A percentile compares a stretch with the other conserved stretches of the same genome.
These are phyloP conservation scores for Tadarida brasiliensis DNA, from an alignment of 2,797 vertebrate genomes.

Conservation along the genomic window DNA sequence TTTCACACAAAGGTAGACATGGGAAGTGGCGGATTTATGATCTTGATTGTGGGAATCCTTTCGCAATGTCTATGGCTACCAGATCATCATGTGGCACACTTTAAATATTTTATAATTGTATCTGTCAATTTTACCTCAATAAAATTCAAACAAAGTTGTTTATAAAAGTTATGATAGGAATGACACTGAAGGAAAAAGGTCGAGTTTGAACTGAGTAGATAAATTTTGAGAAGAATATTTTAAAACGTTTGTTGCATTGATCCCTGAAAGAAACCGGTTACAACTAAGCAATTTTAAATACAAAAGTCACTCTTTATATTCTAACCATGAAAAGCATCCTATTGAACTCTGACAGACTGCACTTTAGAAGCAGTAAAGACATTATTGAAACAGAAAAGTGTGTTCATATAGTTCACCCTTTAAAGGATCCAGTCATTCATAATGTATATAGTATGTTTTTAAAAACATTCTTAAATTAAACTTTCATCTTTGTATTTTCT, in stretches of 20 bases:
- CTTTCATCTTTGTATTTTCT: conserved; percentile 40
- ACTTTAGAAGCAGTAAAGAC: background rate
- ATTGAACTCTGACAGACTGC: background rate
- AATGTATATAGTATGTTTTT: conserved; percentile 17
- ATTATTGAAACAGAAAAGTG: conserved; percentile 52
- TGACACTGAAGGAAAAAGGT: background rate
- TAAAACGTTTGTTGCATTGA: background rate
- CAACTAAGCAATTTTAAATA: background rate
- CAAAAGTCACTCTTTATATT: background rate
- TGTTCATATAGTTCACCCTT: background rate
- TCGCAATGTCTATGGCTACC: background rate
- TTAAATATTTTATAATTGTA: background rate
- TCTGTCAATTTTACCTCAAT: background rate
- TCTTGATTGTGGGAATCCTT: background rate
- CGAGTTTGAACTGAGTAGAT: background rate
- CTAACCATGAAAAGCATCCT: background rate
- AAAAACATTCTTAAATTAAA: conserved; percentile 55
- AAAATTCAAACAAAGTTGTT: background rate
- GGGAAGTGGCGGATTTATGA: background rate
- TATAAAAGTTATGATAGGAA: background rate
- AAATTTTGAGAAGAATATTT: background rate
- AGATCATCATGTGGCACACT: background rate
- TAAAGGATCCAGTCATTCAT: background rate
- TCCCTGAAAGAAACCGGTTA: background rate
- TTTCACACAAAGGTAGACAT: background rate